These are phyloP conservation scores for Notolabrus celidotus DNA, from an alignment of 2,797 vertebrate genomes.

Conservation along the genomic window DNA sequence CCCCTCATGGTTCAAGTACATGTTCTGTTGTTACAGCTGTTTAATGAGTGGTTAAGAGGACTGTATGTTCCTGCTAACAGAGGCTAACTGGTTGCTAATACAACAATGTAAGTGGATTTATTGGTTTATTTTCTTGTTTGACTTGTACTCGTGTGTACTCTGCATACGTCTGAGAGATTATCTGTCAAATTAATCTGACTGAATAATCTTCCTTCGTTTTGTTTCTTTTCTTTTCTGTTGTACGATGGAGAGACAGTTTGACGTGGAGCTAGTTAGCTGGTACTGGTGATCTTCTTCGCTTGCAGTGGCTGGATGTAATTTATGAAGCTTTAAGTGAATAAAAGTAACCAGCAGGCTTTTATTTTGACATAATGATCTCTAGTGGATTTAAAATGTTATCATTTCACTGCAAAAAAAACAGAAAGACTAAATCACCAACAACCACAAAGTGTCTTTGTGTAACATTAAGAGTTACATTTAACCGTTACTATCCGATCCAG, in stretches of 20 bases:
- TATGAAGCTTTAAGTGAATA: neutral
- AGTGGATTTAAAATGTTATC: too few relatives aligned
- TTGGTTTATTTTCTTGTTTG: neutral
- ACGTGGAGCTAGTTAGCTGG: neutral
- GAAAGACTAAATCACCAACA: too few relatives aligned
- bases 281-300: neutral
- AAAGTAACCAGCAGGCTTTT: neutral
- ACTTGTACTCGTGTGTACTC: neutral
- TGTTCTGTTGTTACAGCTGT: neutral
- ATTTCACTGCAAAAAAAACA: too few relatives aligned
- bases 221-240: too few relatives aligned
- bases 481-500: too few relatives aligned
- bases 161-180: too few relatives aligned
- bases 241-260: neutral
- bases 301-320: too few relatives aligned
- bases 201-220: too few relatives aligned
- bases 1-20: neutral
- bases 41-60: neutral
- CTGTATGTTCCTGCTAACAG: neutral
- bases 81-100: neutral
- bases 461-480: too few relatives aligned
- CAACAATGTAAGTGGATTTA: too few relatives aligned
- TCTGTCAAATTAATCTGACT: too few relatives aligned
- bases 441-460: too few relatives aligned
- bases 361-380: neutral